Percentiles rank a stretch among this genome's conserved stretches.
Evolutionary conservation across 2,113 vertebrate genomes (phyloP).

Genomic region (Otocyon megalotis): DNA sequence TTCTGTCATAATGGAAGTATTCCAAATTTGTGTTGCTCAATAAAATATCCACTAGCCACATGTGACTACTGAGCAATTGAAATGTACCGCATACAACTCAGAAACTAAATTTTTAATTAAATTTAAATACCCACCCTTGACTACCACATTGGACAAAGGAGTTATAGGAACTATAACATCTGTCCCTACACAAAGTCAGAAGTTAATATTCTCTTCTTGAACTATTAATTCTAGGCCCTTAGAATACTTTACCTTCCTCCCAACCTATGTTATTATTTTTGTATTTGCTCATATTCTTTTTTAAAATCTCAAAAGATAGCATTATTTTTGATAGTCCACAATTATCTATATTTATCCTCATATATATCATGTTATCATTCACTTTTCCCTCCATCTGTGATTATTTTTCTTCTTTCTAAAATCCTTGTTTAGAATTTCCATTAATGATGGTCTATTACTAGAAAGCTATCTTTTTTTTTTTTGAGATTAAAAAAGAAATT

Average conservation of each 20-base stretch:
- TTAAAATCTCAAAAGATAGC: not conserved
- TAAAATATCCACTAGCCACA: not conserved
- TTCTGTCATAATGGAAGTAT: conserved; percentile 10
- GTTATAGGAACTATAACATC: not conserved
- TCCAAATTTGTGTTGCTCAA: conserved; percentile 7
- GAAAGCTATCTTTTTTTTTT: not conserved
- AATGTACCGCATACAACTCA: not conserved
- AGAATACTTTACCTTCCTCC: not conserved
- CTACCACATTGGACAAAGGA: conserved; percentile 1
- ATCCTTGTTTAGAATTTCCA: conserved; percentile 31
- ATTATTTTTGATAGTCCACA: conserved; percentile 29
- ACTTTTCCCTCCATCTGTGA: not conserved
- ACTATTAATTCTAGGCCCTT: conserved; percentile 5
- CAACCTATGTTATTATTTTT: conserved; percentile 2
- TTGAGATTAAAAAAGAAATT: not conserved
- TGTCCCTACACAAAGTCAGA: not conserved
- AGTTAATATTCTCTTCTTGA: conserved; percentile 18
- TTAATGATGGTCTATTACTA: not conserved
- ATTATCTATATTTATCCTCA: conserved; percentile 19
- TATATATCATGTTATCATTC: not conserved
- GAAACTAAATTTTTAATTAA: conserved; percentile 27
- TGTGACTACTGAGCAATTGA: not conserved
- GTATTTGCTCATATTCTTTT: not conserved
- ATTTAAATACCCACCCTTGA: not conserved
- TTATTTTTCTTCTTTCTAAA: conserved; percentile 22